Percentiles rank a stretch among this genome's conserved stretches.
These are phyloP conservation scores for Cinara cedri DNA, from an alignment of 2,888 invertebrate species.

Conservation along the genomic window DNA sequence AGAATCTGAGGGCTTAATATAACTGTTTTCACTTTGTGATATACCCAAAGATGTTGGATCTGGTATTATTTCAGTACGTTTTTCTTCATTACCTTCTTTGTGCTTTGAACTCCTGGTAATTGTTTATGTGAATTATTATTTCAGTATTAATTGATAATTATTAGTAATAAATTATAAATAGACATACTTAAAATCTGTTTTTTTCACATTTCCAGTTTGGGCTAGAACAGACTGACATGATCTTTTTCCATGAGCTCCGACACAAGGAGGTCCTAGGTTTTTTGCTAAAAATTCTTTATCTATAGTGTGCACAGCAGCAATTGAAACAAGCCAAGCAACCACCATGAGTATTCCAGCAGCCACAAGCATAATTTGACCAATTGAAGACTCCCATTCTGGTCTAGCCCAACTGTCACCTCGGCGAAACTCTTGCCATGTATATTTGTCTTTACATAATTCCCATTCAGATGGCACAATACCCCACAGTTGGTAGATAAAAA, in stretches of 20 bases:
- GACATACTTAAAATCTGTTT: constrained; percentile 43
- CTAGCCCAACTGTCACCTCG: constrained; percentile 40
- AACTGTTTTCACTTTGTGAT: constrained; percentile 53
- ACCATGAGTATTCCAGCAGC: constrained; percentile 26
- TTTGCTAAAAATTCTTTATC: constrained; percentile 53
- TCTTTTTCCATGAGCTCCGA: constrained; percentile 42
- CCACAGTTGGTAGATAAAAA: constrained; percentile 44
- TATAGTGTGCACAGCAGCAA: constrained; percentile 46
- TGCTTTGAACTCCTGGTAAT: constrained; percentile 44
- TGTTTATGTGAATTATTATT: not conserved
- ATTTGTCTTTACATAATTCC: constrained; percentile 50
- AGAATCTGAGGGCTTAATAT: constrained; percentile 49
- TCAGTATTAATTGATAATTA: not conserved
- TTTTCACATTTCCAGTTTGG: constrained; percentile 25
- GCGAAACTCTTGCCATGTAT: constrained; percentile 51
- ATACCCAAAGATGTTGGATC: constrained; percentile 52
- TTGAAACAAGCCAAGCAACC: constrained; percentile 39
- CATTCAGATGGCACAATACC: constrained; percentile 54
- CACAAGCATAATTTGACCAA: constrained; percentile 32
- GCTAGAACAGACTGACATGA: constrained; percentile 34
- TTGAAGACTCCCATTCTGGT: constrained; percentile 41
- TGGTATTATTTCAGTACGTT: constrained; percentile 29
- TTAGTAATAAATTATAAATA: not conserved
- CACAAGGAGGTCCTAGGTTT: constrained; percentile 38
- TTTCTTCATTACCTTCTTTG: constrained; percentile 51